A percentile compares a stretch with the other conserved stretches of the same genome.
Evolutionary conservation across 2,113 vertebrate genomes (phyloP).

Genomic region (Centrocercus urophasianus): DNA sequence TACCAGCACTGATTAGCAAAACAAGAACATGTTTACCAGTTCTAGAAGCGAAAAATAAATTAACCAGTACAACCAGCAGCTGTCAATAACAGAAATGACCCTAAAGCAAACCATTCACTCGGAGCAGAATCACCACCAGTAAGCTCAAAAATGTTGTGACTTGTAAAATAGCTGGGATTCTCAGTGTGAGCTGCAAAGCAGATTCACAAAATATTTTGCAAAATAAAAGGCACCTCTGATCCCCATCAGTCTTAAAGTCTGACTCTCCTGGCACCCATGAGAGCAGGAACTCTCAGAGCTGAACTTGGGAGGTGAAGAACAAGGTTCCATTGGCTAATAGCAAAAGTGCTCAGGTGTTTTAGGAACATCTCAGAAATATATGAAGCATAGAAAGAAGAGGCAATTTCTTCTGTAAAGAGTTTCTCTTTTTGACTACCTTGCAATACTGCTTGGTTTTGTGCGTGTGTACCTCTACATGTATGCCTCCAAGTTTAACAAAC

Average conservation of each 20-base stretch:
- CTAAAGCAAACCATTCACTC: not conserved
- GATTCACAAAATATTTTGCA: not conserved
- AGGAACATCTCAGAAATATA: not conserved
- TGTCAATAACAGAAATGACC: not conserved
- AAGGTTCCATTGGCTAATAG: not conserved
- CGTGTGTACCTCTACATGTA: not conserved
- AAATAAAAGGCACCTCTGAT: not conserved
- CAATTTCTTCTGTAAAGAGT: not conserved
- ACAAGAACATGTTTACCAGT: not conserved
- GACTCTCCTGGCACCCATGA: not conserved
- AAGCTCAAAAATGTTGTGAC: not conserved
- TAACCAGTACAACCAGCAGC: not conserved
- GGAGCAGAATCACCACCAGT: not conserved
- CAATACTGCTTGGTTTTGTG: not conserved
- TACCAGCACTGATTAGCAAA: not conserved
- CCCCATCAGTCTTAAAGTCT: not conserved
- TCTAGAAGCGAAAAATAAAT: constrained; percentile 25
- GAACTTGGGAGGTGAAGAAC: not conserved
- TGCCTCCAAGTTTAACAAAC: not conserved
- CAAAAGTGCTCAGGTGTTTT: not conserved
- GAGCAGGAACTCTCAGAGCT: not conserved
- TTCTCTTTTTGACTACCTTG: not conserved
- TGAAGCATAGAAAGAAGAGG: not conserved
- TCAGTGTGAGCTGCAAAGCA: not conserved
- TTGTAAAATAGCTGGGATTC: not conserved